phyloP scores from a whole-genome alignment of 2,888 invertebrate genomes.

The Diaprepes abbreviatus region DNA sequence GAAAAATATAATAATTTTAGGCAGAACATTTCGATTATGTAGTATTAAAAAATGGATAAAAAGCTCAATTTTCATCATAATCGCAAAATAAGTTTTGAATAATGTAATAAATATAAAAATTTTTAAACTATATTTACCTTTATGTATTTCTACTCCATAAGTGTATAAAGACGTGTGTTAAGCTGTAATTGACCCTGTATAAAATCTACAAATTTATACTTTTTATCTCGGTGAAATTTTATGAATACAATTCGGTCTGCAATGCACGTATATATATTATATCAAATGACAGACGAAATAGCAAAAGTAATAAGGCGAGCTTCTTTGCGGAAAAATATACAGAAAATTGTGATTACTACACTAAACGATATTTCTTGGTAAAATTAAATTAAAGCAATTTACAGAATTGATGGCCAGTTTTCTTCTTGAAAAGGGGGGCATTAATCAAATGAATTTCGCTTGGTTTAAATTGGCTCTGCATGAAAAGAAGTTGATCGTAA shows the following conservation, averaged over 20 bases:
- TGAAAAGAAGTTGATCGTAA: conserved; percentile 48
- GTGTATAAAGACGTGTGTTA: conserved; percentile 29
- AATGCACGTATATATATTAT: conserved; percentile 48
- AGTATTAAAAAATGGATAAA: too few relatives aligned
- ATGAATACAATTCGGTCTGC: conserved; percentile 48
- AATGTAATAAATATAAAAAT: too few relatives aligned
- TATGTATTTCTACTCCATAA: too few relatives aligned
- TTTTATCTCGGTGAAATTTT: conserved; percentile 46
- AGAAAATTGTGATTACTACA: conserved; percentile 48
- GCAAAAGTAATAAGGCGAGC: conserved; percentile 44
- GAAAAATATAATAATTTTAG: too few relatives aligned
- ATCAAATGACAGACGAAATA: conserved; percentile 47
- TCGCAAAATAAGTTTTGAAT: too few relatives aligned
- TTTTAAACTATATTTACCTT: too few relatives aligned
- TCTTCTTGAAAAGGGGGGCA: conserved; percentile 44
- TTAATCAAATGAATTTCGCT: conserved; percentile 49
- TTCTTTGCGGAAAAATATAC: conserved; percentile 48
- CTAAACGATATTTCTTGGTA: conserved; percentile 49
- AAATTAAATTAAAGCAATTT: conserved; percentile 51
- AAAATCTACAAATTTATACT: conserved; percentile 45
- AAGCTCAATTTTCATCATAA: too few relatives aligned
- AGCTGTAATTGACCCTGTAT: conserved; percentile 41
- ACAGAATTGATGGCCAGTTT: conserved; percentile 50
- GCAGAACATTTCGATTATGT: too few relatives aligned
- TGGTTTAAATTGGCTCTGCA: conserved; percentile 49